Percentiles rank a stretch among this genome's conserved stretches.
phyloP scores from a whole-genome alignment of 2,113 vertebrate species.

The Maccullochella peelii region DNA sequence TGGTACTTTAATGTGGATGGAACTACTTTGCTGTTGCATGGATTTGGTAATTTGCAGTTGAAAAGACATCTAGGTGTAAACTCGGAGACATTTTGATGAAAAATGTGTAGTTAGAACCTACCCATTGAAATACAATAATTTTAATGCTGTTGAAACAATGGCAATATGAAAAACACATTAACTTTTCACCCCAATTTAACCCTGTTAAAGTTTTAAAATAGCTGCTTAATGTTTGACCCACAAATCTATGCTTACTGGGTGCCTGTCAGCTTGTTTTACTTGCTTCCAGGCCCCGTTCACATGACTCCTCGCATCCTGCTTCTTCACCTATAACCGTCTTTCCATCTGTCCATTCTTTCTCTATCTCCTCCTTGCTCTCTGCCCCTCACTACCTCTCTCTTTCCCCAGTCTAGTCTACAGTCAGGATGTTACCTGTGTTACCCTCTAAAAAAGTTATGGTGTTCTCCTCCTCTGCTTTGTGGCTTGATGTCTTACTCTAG shows the following conservation, averaged over 20 bases:
- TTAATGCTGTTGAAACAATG: too few relatives aligned
- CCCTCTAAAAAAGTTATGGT: conserved; percentile 34
- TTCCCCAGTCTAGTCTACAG: conserved; percentile 6
- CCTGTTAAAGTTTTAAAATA: not conserved
- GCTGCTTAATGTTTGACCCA: not conserved
- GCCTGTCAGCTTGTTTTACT: conserved; percentile 8
- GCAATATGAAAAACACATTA: too few relatives aligned
- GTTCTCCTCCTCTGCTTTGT: conserved; percentile 37
- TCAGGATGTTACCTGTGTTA: conserved; percentile 23
- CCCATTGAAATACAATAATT: too few relatives aligned
- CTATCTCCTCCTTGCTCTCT: not conserved
- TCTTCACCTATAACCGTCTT: conserved; percentile 23
- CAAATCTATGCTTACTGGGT: conserved; percentile 1
- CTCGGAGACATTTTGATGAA: too few relatives aligned
- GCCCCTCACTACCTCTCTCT: not conserved
- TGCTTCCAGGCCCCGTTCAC: not conserved
- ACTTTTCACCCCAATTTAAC: not conserved
- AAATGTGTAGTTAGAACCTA: too few relatives aligned
- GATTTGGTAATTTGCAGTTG: not conserved
- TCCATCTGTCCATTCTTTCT: conserved; percentile 1
- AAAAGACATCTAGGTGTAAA: not conserved
- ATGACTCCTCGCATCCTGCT: not conserved
- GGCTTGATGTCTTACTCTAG: conserved; percentile 62
- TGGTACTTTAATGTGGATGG: not conserved
- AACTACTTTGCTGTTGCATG: not conserved